Evolutionary conservation across 1,140 invertebrate genomes (phyloP).

Genomic region (Danaus melanippus): DNA sequence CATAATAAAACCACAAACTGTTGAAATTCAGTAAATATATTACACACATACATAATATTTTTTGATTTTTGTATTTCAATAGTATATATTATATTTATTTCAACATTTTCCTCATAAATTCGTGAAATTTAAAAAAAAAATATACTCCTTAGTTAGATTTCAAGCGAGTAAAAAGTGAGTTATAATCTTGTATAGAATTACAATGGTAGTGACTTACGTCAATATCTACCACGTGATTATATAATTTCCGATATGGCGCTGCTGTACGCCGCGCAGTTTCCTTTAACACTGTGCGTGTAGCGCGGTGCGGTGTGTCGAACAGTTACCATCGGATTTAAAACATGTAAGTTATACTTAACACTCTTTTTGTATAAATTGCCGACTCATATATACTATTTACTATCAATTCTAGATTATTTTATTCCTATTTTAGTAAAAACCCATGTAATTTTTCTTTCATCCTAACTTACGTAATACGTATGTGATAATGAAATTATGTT

Average conservation of each 20-base stretch:
- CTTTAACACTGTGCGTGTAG: slow-evolving; percentile 65
- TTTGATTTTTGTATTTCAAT: no score
- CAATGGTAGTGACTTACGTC: slow-evolving; percentile 10
- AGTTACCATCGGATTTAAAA: slow-evolving; percentile 59
- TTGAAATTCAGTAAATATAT: no score
- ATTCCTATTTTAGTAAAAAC: neutral
- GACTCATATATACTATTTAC: slow-evolving; percentile 4
- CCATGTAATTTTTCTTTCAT: slow-evolving; percentile 8
- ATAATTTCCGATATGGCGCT: slow-evolving; percentile 59
- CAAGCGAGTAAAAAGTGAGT: slow-evolving; percentile 7
- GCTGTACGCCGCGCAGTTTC: slow-evolving; percentile 40
- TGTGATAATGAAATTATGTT: slow-evolving; percentile 55
- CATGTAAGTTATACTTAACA: slow-evolving; percentile 49
- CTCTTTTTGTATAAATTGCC: slow-evolving; percentile 5
- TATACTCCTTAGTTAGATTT: neutral
- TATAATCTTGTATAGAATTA: neutral
- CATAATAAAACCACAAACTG: no score
- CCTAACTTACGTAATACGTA: slow-evolving; percentile 58
- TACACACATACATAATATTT: no score
- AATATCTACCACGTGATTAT: slow-evolving; percentile 56
- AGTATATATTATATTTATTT: neutral
- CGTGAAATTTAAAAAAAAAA: neutral
- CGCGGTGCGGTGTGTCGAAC: slow-evolving; percentile 58
- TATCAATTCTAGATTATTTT: neutral
- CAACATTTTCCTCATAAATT: neutral